Base-by-base conservation (phyloP, 2,888 invertebrate species). In the Tetranychus piercei region DNA sequence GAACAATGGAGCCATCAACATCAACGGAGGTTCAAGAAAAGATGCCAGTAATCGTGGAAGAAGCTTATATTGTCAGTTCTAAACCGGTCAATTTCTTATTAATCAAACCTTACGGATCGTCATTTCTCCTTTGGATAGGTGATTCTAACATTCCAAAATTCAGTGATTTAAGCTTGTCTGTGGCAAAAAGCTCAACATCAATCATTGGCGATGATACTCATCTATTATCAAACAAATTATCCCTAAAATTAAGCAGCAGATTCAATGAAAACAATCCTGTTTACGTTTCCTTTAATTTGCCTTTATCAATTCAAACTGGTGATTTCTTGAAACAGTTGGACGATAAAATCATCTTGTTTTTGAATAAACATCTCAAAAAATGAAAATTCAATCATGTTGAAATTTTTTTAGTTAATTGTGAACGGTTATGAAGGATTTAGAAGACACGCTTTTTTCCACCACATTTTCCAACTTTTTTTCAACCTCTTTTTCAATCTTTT, bases 201-300 rank as follows among this genome's bases (percentile, higher is more conserved):
- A 71, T 76, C 6, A 9, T 75, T 23, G 72, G 67, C 9, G n/a
- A 76, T 43, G 15, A 72, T 18, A 22, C 22, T 7, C 22, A 44
- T 6, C 11, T 22, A 45, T 15, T 22, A 20, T 22, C n/a, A 15
- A 18, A 23, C 8, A 43, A 18, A 23, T 70, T 76, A 71, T 73
- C 76, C 44, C 44, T 34, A 1, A 72, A 72, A 22, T 67, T 76
- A 18, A 75, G 75, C 66, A 15, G 8, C 44, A 70, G 65, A 34
- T 74, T 76, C 71, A 76, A 76, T 44, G n/a, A 75, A 18, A 43
- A 23, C 18, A 34, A 67, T 43, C 76, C 76, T 6, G 75, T 75
- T 45, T 76, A 76, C 65, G 76, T 76, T 44, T 74, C 76, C 2
- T 65, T 70, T 72, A 76, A 75, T 55, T 73, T 75, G 18, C 69